Base-by-base conservation (phyloP, 2,888 invertebrate species). In the Oxycera nigricornis region DNA sequence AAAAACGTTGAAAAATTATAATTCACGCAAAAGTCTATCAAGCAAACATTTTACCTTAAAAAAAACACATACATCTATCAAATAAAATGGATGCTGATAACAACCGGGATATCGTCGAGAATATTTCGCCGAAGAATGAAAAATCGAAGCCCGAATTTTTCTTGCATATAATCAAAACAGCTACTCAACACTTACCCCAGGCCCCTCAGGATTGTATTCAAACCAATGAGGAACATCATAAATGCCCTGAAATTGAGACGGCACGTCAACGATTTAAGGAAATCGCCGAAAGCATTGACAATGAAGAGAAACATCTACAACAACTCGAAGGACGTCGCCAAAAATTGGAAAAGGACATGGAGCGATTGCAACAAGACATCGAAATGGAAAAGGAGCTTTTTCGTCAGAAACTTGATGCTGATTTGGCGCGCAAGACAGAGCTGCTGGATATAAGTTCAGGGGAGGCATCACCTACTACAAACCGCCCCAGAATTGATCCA, bases 331-430 rank as follows among this genome's bases (percentile, higher is more conserved):
- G 72, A 4, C 55, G 73, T 14, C 50, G 74, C 7, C 22, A 70
- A 65, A 61, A 68, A 35, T 22, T 77, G 9, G 74, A 77, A 74
- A 17, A 35, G 41, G 75, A 76, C n/a, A 75, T 77, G 72, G 68
- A 74, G 46, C 52, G 62, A 9, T 61, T 77, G 20, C 73, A 75
- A 61, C 17, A 70, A 20, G 76, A 77, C 55, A 74, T 77, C 17
- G 74, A 76, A 72, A 7, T 46, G 14, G 77, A 77, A 61, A 77
- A 77, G 39, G 30, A 31, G 6, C 24, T 46, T 9, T 76, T 75
- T 24, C 57, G 73, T 1, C 39, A 73, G 55, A 73, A 74, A 31
- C 65, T 76, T 9, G 76, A 75, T 59, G 30, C 39, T 1, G 77
- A 77, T 72, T 57, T 77, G 14, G 41, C 72, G 4, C 73, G 31